Base-by-base conservation (phyloP, 2,797 vertebrate genomes). In the Gymnodraco acuticeps region DNA sequence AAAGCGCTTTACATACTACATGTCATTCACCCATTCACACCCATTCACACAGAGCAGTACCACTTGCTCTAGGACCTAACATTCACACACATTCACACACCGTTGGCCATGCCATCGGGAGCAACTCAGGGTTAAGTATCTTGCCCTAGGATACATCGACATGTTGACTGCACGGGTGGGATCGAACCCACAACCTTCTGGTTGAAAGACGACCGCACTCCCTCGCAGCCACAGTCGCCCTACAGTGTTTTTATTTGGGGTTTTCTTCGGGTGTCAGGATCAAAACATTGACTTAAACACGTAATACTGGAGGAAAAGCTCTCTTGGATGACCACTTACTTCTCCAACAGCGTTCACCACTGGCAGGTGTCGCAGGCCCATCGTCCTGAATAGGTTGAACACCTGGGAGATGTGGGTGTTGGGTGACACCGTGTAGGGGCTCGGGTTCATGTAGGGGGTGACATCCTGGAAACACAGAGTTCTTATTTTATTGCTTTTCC, bases 331-430 rank as follows among this genome's bases (percentile, higher is more conserved):
- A 33, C 14, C 15, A 64, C 95, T 89, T 78, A 99, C 98, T 94
- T 99, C 98, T 83, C 98, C 98, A 1, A 97, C 95, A 0, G 98
- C 98, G 0, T 98, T 99, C 79, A 99, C 97, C 82, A 99, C 98
- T 0, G 98, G 96, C 54, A 99, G 82, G 86, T 99, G 98, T 61
- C 98, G 89, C 23, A 99, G 94, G 11, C 98, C 97, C 98, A 99
- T 99, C 2, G 98, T 99, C 77, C 97, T 93, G 88, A 99, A 99
- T 23, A 99, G 94, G 94, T 98, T 98, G 88, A 99, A 99, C 14
- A 99, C 98, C 84, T 99, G 98, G 20, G 98, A 98, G 76, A 96
- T 95, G 0, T 95, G 96, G 2, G 96, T 97, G 85, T 97, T 97
- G 4, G 98, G 98, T 0, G 97, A 99, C 51, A 99, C 97, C 0